phyloP scores from a whole-genome alignment of 2,888 invertebrate genomes.

The Crepidodera aurea region DNA sequence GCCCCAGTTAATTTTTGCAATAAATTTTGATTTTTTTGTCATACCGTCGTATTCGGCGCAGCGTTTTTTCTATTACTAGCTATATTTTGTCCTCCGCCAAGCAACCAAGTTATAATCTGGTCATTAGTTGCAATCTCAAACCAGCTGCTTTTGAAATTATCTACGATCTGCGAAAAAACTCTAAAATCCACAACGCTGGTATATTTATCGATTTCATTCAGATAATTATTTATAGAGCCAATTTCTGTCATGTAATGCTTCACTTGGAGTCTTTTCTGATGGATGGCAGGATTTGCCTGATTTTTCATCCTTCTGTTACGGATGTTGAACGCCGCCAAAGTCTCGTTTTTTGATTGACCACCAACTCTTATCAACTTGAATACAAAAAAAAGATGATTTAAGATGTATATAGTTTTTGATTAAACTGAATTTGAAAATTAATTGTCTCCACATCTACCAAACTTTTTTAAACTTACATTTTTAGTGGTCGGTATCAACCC shows the following conservation, averaged over 20 bases:
- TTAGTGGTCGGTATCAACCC: slow-evolving; percentile 61
- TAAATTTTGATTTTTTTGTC: too few relatives aligned
- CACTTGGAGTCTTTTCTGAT: slow-evolving; percentile 30
- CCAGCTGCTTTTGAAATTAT: slow-evolving; percentile 56
- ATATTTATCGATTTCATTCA: slow-evolving; percentile 53
- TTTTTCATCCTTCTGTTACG: neutral
- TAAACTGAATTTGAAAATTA: too few relatives aligned
- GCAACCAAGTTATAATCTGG: neutral
- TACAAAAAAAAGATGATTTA: too few relatives aligned
- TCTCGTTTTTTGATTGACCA: slow-evolving; percentile 70
- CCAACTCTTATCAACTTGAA: slow-evolving; percentile 51
- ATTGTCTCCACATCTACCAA: too few relatives aligned
- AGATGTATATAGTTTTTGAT: too few relatives aligned
- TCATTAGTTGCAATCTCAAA: slow-evolving; percentile 40
- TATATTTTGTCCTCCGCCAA: neutral
- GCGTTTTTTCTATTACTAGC: too few relatives aligned
- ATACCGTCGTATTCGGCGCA: too few relatives aligned
- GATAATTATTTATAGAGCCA: slow-evolving; percentile 29
- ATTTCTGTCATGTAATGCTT: slow-evolving; percentile 24
- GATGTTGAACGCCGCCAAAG: slow-evolving; percentile 62
- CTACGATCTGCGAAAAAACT: slow-evolving; percentile 40
- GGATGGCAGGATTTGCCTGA: slow-evolving; percentile 25
- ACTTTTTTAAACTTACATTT: slow-evolving; percentile 9
- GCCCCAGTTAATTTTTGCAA: too few relatives aligned
- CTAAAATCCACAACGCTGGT: slow-evolving; percentile 53